Evolutionary conservation across 1,140 invertebrate species (phyloP).

Genomic region (Nylanderia fulva): DNA sequence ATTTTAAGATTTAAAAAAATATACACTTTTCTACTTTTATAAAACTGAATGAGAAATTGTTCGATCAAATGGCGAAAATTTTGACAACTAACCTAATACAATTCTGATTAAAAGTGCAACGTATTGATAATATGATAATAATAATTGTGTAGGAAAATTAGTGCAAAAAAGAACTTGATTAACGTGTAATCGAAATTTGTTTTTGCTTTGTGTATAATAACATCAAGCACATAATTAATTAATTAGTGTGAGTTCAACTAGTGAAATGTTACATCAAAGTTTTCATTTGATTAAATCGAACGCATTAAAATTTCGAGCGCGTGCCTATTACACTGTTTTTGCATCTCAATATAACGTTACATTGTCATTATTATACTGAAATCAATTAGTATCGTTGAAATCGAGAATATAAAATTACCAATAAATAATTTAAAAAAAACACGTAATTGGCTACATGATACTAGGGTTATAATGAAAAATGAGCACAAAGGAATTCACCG

Average conservation of each 20-base stretch:
- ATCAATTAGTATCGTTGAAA: conserved; percentile 44
- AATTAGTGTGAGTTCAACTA: conserved; percentile 18
- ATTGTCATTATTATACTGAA: conserved; percentile 22
- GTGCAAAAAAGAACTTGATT: conserved; percentile 22
- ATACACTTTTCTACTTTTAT: neutral
- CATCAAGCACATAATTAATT: conserved; percentile 43
- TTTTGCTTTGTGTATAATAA: neutral
- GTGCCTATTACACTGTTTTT: neutral
- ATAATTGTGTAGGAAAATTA: conserved; percentile 3
- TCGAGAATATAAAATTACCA: conserved; percentile 39
- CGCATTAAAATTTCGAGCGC: conserved; percentile 9
- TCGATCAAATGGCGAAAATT: neutral
- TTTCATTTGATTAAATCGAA: conserved; percentile 38
- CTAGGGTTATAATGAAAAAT: conserved; percentile 1
- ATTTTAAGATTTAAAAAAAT: neutral
- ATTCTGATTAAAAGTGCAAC: neutral
- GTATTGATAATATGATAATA: neutral
- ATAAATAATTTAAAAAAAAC: conserved; percentile 28
- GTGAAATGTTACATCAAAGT: conserved; percentile 15
- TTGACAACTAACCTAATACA: neutral
- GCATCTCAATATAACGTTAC: neutral
- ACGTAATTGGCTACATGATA: conserved; percentile 36
- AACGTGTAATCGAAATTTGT: conserved; percentile 19
- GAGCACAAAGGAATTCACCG: conserved; percentile 19
- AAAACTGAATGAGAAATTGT: neutral